Evolutionary conservation across 2,113 vertebrate species (phyloP).

Genomic region (Lagenorhynchus albirostris): DNA sequence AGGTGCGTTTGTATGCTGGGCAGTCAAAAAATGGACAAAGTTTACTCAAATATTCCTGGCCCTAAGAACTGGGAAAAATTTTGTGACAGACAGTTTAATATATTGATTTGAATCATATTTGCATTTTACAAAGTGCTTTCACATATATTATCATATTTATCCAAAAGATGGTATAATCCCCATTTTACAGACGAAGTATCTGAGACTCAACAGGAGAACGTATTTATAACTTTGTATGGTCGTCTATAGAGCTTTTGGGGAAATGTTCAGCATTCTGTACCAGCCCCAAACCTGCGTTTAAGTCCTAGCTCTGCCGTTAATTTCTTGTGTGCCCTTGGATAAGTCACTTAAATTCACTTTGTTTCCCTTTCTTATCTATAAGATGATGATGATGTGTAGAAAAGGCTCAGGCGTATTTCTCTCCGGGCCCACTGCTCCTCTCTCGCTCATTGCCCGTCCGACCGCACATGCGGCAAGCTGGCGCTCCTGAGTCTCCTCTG

Average conservation of each 20-base stretch:
- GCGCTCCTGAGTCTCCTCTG: neutral
- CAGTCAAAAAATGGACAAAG: neutral
- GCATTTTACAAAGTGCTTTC: neutral
- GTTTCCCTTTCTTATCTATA: neutral
- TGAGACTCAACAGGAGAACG: neutral
- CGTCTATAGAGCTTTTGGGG: neutral
- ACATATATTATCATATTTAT: neutral
- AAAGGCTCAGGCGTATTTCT: neutral
- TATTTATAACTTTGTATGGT: neutral
- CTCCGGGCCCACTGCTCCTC: neutral
- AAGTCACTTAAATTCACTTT: neutral
- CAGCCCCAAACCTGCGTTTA: neutral
- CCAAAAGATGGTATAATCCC: neutral
- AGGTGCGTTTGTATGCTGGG: accelerated
- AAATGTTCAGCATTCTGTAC: neutral
- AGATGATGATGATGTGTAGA: neutral
- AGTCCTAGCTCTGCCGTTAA: neutral
- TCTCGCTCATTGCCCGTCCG: neutral
- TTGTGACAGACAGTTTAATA: neutral
- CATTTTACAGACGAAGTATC: neutral
- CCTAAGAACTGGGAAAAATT: neutral
- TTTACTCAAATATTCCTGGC: neutral
- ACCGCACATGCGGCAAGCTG: accelerated
- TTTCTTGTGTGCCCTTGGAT: neutral
- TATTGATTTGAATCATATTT: neutral